These are phyloP conservation scores for Didymodactylos carnosus DNA, from an alignment of 2,888 invertebrate species.

Conservation along the genomic window DNA sequence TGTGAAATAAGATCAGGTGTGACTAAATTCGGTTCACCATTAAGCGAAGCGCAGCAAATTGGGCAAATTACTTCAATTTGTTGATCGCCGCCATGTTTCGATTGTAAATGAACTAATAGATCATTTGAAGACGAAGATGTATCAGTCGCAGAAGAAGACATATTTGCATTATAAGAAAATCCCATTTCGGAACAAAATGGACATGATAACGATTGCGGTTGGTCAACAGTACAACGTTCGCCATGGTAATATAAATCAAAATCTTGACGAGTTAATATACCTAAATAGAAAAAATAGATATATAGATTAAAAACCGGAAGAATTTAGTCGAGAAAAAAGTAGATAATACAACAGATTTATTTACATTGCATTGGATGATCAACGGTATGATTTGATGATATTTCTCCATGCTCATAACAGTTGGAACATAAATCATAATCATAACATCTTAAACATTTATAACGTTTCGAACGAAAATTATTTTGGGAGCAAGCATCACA, in stretches of 20 bases:
- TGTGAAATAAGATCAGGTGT: constrained; percentile 94
- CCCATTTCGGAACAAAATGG: constrained; percentile 93
- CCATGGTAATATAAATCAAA: constrained; percentile 82
- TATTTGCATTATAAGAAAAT: constrained; percentile 47
- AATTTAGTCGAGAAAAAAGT: too few relatives aligned
- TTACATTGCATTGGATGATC: constrained; percentile 92
- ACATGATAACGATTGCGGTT: constrained; percentile 86
- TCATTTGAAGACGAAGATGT: background rate
- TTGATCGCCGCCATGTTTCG: constrained; percentile 65
- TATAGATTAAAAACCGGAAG: too few relatives aligned
- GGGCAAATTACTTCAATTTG: constrained; percentile 56
- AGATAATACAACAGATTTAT: too few relatives aligned
- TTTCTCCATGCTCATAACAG: constrained; percentile 52
- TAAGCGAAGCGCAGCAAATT: constrained; percentile 75
- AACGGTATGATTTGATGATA: constrained; percentile 52
- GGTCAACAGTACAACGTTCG: constrained; percentile 63
- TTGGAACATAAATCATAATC: constrained; percentile 94
- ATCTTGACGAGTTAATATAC: constrained; percentile 18
- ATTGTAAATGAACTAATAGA: constrained; percentile 49
- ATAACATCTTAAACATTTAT: constrained; percentile 95
- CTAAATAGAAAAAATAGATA: too few relatives aligned
- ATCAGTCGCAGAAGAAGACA: too few relatives aligned
- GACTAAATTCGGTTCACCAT: constrained; percentile 81
- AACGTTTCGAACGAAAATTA: constrained; percentile 86
- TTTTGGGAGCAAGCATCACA: constrained; percentile 96